A percentile compares a stretch with the other conserved stretches of the same genome.
Evolutionary conservation across 53 echinoderm and acorn worm species (phyloP).

Genomic region (Actinopyga echinites): DNA sequence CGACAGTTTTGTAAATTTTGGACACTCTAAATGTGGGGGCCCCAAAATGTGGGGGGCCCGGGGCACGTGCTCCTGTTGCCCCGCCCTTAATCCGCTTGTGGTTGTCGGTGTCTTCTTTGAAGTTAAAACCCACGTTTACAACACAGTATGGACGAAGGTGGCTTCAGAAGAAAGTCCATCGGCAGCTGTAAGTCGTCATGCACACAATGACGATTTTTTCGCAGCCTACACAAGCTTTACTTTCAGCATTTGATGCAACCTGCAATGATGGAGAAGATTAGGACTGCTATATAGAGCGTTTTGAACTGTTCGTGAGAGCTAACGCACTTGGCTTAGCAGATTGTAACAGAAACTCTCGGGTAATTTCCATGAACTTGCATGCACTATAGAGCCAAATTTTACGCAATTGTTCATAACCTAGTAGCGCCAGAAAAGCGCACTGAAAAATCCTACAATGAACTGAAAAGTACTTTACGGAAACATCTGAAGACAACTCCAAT

Average conservation of each 20-base stretch:
- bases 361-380: slow-evolving; percentile 47
- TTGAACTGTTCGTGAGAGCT: slow-evolving; percentile 56
- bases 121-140: too few relatives aligned
- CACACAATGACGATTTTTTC: too few relatives aligned
- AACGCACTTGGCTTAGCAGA: slow-evolving; percentile 42
- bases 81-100: too few relatives aligned
- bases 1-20: too few relatives aligned
- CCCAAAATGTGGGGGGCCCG: too few relatives aligned
- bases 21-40: too few relatives aligned
- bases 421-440: slow-evolving; percentile 48
- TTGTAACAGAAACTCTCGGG: background rate
- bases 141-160: too few relatives aligned
- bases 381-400: slow-evolving; percentile 43
- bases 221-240: too few relatives aligned
- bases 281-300: slow-evolving; percentile 60
- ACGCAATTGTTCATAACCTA: slow-evolving; percentile 54
- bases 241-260: background rate
- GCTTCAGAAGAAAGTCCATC: too few relatives aligned
- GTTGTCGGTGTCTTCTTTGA: too few relatives aligned
- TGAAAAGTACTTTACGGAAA: slow-evolving; percentile 39
- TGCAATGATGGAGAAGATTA: slow-evolving; percentile 46
- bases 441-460: slow-evolving; percentile 34
- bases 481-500: slow-evolving; percentile 48
- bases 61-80: too few relatives aligned
- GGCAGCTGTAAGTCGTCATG: too few relatives aligned